A percentile compares a stretch with the other conserved stretches of the same genome.
Evolutionary conservation across 2,113 vertebrate species (phyloP).

Genomic region (Actinemys pallida): DNA sequence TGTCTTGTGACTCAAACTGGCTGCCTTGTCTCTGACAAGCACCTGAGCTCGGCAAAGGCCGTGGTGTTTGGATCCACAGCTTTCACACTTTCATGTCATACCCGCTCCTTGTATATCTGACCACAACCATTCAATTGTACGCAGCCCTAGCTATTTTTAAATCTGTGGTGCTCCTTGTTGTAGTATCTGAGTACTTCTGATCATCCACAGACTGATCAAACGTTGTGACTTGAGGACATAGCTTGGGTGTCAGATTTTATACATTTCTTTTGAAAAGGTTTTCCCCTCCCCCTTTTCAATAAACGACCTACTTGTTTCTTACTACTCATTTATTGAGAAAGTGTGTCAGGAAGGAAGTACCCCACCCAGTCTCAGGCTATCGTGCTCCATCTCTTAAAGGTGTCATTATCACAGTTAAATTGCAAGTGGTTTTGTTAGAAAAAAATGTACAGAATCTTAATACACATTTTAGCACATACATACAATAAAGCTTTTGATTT

Average conservation of each 20-base stretch:
- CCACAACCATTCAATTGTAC: neutral
- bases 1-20: neutral
- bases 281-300: neutral
- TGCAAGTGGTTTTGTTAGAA: neutral
- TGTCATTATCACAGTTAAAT: constrained; percentile 3
- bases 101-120: neutral
- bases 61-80: neutral
- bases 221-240: neutral
- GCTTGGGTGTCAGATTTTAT: neutral
- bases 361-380: constrained; percentile 65
- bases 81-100: neutral
- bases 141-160: neutral
- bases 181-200: neutral
- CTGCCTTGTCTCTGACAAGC: neutral
- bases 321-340: constrained; percentile 15
- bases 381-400: constrained; percentile 47
- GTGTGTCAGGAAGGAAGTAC: constrained; percentile 61
- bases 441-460: neutral
- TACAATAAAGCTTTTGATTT: neutral
- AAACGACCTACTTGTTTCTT: neutral
- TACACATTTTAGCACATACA: neutral
- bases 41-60: neutral
- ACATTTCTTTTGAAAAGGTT: neutral
- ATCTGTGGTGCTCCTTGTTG: neutral
- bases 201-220: neutral